These are phyloP conservation scores for Zalophus californianus DNA, from an alignment of 2,797 vertebrate species.

Conservation along the genomic window DNA sequence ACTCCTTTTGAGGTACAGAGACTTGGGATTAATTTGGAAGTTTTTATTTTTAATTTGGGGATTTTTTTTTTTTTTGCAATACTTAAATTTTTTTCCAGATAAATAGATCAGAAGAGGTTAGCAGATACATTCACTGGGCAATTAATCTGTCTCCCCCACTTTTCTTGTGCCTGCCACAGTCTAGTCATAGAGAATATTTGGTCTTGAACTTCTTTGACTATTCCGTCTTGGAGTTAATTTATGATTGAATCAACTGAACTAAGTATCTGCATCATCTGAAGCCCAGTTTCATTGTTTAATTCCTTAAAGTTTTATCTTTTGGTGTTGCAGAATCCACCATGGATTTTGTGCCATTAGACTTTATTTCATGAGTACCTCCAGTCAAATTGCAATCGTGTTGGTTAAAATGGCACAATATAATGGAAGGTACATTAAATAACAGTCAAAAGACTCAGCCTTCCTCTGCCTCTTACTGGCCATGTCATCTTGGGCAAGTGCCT, in stretches of 20 bases:
- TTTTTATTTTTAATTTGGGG: conserved; percentile 6
- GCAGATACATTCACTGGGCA: not conserved
- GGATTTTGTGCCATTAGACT: conserved; percentile 2
- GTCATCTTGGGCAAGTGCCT: not conserved
- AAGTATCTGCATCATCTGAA: not conserved
- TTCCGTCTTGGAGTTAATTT: not conserved
- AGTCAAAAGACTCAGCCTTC: not conserved
- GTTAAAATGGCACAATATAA: not conserved
- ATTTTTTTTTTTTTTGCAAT: conserved; percentile 44
- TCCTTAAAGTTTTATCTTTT: conserved; percentile 6
- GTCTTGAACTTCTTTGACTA: not conserved
- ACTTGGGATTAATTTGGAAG: not conserved
- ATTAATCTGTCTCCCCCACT: conserved; percentile 12
- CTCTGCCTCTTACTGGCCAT: not conserved
- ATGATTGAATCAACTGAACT: not conserved
- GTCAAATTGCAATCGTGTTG: not conserved
- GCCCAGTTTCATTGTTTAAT: not conserved
- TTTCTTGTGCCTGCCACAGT: conserved; percentile 13
- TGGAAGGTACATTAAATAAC: not conserved
- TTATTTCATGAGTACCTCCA: conserved; percentile 11
- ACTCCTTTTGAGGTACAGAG: conserved; percentile 52
- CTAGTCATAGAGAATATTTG: conserved; percentile 29
- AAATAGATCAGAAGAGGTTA: conserved; percentile 8
- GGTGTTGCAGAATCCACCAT: not conserved
- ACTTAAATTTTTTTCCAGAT: conserved; percentile 34